Evolutionary conservation across 2,797 vertebrate species (phyloP).

Genomic region (Mionectes olivaceus): DNA sequence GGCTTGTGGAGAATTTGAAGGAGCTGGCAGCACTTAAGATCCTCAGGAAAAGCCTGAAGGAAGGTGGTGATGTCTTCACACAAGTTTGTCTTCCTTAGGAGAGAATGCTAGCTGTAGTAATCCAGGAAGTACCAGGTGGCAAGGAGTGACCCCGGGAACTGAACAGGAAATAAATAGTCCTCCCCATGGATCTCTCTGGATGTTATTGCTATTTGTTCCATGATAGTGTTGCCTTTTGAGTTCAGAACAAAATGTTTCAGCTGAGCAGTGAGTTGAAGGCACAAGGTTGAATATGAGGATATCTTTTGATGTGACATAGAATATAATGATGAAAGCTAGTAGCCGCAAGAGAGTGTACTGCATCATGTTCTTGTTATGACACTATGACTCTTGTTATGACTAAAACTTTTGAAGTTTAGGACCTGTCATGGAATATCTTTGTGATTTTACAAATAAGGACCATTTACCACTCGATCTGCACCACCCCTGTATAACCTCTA

Average conservation of each 20-base stretch:
- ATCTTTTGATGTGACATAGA: not conserved
- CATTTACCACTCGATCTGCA: not conserved
- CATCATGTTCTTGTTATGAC: not conserved
- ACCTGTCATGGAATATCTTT: not conserved
- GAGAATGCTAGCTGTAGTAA: not conserved
- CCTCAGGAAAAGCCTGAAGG: not conserved
- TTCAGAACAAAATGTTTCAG: slow-evolving; percentile 20
- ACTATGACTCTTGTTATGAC: not conserved
- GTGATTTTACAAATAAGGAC: not conserved
- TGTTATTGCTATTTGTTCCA: not conserved
- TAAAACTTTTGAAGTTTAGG: not conserved
- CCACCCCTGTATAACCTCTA: not conserved
- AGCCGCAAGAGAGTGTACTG: not conserved
- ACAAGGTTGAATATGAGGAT: not conserved
- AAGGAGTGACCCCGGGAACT: not conserved
- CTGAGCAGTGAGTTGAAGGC: not conserved
- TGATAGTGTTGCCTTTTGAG: not conserved
- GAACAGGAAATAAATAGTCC: not conserved
- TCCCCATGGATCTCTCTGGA: not conserved
- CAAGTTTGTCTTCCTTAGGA: not conserved
- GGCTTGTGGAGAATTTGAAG: not conserved
- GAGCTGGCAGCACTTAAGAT: not conserved
- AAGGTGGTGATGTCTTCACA: not conserved
- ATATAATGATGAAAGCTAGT: not conserved
- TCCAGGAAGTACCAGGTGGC: not conserved